These are phyloP conservation scores for Aphrophora alni DNA, from an alignment of 2,888 invertebrate species.

Conservation along the genomic window DNA sequence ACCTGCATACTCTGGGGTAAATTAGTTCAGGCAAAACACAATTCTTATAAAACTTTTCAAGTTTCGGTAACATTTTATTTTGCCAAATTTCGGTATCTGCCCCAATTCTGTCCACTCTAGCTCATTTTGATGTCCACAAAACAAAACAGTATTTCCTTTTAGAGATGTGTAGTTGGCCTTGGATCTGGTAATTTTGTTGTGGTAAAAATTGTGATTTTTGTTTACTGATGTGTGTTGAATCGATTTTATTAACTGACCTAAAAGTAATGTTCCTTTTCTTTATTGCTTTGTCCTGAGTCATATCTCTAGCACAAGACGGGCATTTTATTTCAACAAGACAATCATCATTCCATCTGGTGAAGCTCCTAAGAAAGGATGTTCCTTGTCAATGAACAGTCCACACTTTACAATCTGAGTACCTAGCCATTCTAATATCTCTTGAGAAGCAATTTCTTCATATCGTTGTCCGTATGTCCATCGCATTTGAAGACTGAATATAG, in stretches of 20 bases:
- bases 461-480: conserved; percentile 2
- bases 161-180: conserved; percentile 28
- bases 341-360: conserved; percentile 17
- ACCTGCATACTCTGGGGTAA: conserved; percentile 15
- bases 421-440: neutral
- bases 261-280: conserved; percentile 12
- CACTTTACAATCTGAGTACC: neutral
- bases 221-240: neutral
- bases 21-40: conserved; percentile 29
- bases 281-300: no score
- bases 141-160: conserved; percentile 29
- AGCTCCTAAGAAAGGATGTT: conserved; percentile 17
- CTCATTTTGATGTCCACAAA: conserved; percentile 24
- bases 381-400: conserved; percentile 6
- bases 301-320: conserved; percentile 15
- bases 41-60: conserved; percentile 20
- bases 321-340: conserved; percentile 17
- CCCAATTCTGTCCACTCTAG: neutral
- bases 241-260: conserved; percentile 12
- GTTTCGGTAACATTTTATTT: conserved; percentile 10
- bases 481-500: conserved; percentile 16
- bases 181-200: conserved; percentile 29
- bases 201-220: conserved; percentile 17
- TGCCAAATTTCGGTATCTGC: conserved; percentile 24
- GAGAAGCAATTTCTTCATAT: conserved; percentile 1